Percentiles rank a stretch among this genome's conserved stretches.
Conservation (phyloP, 2,113 vertebrate species). For the Cairina moschata region DNA sequence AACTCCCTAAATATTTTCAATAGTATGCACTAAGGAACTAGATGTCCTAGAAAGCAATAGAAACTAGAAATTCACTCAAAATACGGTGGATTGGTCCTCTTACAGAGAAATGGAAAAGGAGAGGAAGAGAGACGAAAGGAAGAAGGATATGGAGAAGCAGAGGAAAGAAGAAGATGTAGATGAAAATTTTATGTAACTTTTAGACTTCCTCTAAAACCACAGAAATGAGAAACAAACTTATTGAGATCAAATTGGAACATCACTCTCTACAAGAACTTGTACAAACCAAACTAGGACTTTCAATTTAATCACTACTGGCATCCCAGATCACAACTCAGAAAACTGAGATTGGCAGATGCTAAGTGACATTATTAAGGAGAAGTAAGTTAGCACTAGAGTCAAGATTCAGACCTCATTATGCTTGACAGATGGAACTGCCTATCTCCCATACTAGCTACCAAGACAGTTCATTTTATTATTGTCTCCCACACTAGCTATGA, state of each 20-base stretch:
- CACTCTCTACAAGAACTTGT: background rate
- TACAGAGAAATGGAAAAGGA: background rate
- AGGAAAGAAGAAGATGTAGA: background rate
- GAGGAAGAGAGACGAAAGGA: background rate
- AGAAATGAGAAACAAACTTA: background rate
- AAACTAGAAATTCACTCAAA: background rate
- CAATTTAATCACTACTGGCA: background rate
- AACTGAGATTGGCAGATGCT: background rate
- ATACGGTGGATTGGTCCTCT: too few relatives aligned
- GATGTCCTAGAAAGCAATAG: background rate
- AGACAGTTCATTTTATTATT: background rate
- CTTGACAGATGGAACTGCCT: background rate
- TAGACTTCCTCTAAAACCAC: background rate
- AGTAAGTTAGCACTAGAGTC: background rate
- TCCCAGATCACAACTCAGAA: background rate
- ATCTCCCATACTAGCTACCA: background rate
- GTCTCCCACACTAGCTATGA: background rate
- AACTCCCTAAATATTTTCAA: background rate
- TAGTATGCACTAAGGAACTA: background rate
- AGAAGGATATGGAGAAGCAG: background rate
- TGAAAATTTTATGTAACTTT: background rate
- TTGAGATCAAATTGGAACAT: background rate
- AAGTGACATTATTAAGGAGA: background rate
- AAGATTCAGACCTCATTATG: background rate
- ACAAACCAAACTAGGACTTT: background rate